Conservation (phyloP, 2,888 invertebrate species). For the Bursaphelenchus okinawaensis region DNA sequence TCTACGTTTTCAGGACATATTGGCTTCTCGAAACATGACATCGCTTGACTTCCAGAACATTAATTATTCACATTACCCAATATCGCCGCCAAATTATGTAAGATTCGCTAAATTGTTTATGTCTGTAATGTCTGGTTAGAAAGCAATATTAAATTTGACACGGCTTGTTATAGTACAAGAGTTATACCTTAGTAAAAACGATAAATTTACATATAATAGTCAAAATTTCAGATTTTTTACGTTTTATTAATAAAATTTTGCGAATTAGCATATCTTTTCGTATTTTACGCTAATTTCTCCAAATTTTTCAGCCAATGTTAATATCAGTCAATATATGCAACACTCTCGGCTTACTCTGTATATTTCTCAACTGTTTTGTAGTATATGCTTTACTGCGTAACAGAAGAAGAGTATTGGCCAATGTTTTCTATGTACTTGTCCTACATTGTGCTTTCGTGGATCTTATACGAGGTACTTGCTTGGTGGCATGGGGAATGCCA, state of each 20-base stretch:
- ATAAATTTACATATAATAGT: no score
- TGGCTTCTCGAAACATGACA: not conserved
- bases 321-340: constrained; percentile 45
- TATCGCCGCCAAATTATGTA: not conserved
- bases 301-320: not conserved
- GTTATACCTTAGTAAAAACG: no score
- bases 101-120: no score
- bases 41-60: not conserved
- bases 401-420: constrained; percentile 44
- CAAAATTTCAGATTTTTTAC: no score
- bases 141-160: no score
- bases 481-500: constrained; percentile 44
- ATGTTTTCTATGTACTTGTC: constrained; percentile 56
- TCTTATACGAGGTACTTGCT: constrained; percentile 47
- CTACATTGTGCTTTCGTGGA: constrained; percentile 55
- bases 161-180: no score
- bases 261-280: no score
- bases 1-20: not conserved
- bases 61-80: not conserved
- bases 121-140: no score
- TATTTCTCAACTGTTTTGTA: constrained; percentile 52
- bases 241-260: no score
- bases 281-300: no score
- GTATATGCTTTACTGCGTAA: constrained; percentile 46
- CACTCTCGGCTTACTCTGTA: constrained; percentile 48